Evolutionary conservation across 35 echinoderm and acorn worm species (phyloP).

Genomic region (Lytechinus pictus): DNA sequence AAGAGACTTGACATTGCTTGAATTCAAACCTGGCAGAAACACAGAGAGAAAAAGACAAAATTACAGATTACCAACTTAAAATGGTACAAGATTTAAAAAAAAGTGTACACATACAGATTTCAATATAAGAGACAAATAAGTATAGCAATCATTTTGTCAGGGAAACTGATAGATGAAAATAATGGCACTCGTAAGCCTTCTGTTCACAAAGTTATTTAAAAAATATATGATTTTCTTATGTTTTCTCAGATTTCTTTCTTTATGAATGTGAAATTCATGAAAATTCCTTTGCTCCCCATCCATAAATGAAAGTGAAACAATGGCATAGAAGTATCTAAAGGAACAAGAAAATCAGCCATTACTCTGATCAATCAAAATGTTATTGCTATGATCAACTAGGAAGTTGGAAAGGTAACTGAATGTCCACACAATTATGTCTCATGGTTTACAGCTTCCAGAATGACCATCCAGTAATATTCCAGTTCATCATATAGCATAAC

Average conservation of each 20-base stretch:
- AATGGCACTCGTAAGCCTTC: background rate
- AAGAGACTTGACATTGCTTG: background rate
- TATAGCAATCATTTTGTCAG: background rate
- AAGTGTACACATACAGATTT: background rate
- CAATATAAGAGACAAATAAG: background rate
- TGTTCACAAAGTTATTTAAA: background rate
- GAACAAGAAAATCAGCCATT: too few species aligned
- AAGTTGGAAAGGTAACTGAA: too few species aligned
- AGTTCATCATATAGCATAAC: too few species aligned
- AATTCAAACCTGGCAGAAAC: background rate
- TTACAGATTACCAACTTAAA: background rate
- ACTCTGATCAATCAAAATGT: too few species aligned
- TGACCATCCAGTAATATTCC: too few species aligned
- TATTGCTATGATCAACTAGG: too few species aligned
- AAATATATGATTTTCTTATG: background rate
- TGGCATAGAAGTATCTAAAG: too few species aligned
- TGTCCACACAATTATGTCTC: too few species aligned
- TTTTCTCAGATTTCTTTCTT: background rate
- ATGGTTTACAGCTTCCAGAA: too few species aligned
- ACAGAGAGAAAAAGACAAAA: background rate
- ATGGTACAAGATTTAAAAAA: too few species aligned
- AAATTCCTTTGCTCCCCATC: background rate
- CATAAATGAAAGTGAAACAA: too few species aligned
- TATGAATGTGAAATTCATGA: background rate
- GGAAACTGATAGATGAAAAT: background rate